Evolutionary conservation across 2,797 vertebrate species (phyloP).

Genomic region (Sparus aurata): DNA sequence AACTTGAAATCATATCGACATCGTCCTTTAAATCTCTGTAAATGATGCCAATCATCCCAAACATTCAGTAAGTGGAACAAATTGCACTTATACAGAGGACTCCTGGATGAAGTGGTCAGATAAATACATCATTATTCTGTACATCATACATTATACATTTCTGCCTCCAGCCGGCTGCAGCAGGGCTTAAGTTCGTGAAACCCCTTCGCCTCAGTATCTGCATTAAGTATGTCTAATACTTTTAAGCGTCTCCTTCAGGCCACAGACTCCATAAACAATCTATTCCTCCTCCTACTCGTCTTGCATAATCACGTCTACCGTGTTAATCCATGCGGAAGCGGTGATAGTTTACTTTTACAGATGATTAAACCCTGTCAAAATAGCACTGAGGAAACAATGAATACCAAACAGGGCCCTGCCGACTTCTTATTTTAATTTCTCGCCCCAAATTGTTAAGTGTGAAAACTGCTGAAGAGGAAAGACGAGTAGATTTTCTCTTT

Average conservation of each 20-base stretch:
- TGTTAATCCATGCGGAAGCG: slow-evolving; percentile 66
- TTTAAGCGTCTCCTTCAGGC: slow-evolving; percentile 55
- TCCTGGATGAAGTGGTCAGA: background rate
- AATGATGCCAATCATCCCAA: background rate
- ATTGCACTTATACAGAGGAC: background rate
- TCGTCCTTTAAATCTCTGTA: background rate
- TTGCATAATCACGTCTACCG: slow-evolving; percentile 59
- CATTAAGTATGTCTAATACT: slow-evolving; percentile 41
- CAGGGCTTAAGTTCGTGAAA: slow-evolving; percentile 1
- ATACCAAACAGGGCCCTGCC: slow-evolving; percentile 60
- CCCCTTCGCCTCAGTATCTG: slow-evolving; percentile 10
- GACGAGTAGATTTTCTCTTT: slow-evolving; percentile 17
- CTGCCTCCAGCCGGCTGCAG: slow-evolving; percentile 12
- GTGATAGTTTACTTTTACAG: slow-evolving; percentile 70
- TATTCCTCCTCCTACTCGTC: slow-evolving; percentile 49
- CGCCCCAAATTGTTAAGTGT: slow-evolving; percentile 57
- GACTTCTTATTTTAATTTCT: slow-evolving; percentile 40
- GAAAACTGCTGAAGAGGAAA: slow-evolving; percentile 65
- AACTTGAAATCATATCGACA: background rate
- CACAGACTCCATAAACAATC: slow-evolving; percentile 51
- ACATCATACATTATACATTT: background rate
- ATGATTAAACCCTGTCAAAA: slow-evolving; percentile 76
- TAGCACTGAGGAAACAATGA: slow-evolving; percentile 65
- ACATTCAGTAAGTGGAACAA: background rate
- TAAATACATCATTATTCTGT: slow-evolving; percentile 10